phyloP scores from a whole-genome alignment of 2,797 vertebrate genomes.

The Alosa sapidissima region DNA sequence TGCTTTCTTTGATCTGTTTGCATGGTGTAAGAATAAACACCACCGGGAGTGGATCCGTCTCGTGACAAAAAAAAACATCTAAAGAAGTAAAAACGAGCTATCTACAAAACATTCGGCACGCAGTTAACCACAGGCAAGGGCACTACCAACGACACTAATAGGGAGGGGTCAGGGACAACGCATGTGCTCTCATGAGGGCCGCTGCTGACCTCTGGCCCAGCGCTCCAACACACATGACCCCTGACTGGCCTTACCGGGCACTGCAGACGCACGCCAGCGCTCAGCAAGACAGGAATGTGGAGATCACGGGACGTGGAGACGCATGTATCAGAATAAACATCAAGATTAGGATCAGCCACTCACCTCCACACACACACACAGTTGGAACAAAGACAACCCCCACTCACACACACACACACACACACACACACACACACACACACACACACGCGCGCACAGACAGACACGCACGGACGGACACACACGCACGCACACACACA shows the following conservation, averaged over 20 bases:
- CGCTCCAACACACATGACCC: slow-evolving; percentile 4
- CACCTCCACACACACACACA: neutral
- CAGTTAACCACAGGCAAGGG: no score
- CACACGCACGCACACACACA: neutral
- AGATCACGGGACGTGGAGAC: neutral
- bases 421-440: neutral
- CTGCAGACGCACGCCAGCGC: neutral
- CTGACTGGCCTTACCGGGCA: neutral
- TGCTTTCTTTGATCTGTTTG: neutral
- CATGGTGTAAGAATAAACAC: neutral
- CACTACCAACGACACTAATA: no score
- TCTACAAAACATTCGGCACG: no score
- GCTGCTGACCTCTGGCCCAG: neutral
- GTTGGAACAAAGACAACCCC: neutral
- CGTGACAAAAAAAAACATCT: no score
- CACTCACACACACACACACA: neutral
- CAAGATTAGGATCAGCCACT: neutral
- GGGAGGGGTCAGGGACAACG: no score
- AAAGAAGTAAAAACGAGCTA: no score
- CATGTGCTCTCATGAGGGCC: neutral
- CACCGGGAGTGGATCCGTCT: no score
- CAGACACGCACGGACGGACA: neutral
- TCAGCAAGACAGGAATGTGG: neutral
- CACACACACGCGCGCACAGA: neutral
- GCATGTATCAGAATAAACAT: neutral